Conservation (phyloP, 2,797 vertebrate species). For the Triplophysa bombifrons region DNA sequence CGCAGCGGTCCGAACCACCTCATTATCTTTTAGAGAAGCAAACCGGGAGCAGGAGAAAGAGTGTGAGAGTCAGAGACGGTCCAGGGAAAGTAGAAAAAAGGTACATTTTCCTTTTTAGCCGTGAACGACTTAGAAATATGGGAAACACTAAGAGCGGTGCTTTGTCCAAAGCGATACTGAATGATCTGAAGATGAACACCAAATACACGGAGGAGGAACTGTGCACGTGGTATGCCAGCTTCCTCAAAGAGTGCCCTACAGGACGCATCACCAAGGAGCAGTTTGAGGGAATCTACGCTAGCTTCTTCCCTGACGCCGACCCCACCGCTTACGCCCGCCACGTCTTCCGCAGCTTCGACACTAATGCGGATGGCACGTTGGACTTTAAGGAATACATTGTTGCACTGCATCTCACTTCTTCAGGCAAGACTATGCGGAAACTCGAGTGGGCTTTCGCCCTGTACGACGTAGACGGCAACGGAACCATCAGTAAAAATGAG, state of each 20-base stretch:
- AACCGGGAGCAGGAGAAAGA: constrained; percentile 11
- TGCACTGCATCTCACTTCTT: constrained; percentile 89
- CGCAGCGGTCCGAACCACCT: neutral
- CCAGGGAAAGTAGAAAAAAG: constrained; percentile 1
- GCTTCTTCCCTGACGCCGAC: constrained; percentile 89
- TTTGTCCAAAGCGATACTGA: constrained; percentile 87
- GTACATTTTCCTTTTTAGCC: neutral
- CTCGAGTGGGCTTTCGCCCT: constrained; percentile 94
- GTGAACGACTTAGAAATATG: constrained; percentile 69
- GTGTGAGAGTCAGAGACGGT: constrained; percentile 10
- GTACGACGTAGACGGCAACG: constrained; percentile 92
- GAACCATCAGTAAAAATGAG: constrained; percentile 89
- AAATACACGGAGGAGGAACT: constrained; percentile 87
- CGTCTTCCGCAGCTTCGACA: constrained; percentile 94
- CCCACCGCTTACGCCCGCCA: constrained; percentile 88
- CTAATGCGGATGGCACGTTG: constrained; percentile 88
- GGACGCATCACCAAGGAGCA: constrained; percentile 85
- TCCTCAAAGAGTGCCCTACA: constrained; percentile 87
- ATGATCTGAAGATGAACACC: constrained; percentile 89
- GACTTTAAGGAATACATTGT: constrained; percentile 95
- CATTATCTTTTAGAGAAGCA: constrained; percentile 6
- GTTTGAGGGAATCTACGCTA: constrained; percentile 90
- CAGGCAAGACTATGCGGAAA: constrained; percentile 86
- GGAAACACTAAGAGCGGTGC: constrained; percentile 88
- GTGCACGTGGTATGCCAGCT: constrained; percentile 87